Conservation (phyloP, 2,113 vertebrate genomes). For the Saguinus midas region DNA sequence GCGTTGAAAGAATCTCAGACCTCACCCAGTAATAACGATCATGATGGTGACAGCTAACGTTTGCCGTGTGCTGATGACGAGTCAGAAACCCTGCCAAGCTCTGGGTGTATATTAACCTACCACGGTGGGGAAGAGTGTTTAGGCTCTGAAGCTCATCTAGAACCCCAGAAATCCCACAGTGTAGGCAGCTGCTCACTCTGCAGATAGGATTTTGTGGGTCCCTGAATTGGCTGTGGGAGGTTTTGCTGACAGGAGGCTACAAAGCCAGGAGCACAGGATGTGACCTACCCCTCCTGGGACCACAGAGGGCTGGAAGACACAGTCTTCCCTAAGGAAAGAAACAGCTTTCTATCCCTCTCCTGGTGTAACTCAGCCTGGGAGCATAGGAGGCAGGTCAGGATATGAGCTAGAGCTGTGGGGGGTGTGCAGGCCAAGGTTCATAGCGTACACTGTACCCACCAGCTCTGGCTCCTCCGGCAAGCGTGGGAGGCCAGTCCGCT, state of each 20-base stretch:
- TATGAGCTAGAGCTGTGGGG: background rate
- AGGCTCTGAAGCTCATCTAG: background rate
- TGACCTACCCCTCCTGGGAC: background rate
- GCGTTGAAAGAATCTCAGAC: background rate
- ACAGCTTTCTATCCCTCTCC: background rate
- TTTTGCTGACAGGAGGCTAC: background rate
- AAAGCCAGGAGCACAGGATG: background rate
- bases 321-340: background rate
- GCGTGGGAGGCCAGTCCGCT: background rate
- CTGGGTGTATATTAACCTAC: background rate
- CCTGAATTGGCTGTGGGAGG: background rate
- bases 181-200: background rate
- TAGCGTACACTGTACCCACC: rapidly evolving
- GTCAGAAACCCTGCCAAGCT: background rate
- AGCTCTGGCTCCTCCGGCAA: background rate
- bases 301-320: background rate
- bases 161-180: background rate
- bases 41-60: background rate
- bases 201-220: background rate
- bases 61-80: no score
- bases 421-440: background rate
- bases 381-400: background rate
- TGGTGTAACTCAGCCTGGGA: rapidly evolving
- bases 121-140: background rate
- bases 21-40: background rate